Percentiles rank a stretch among this genome's conserved stretches.
phyloP scores from a whole-genome alignment of 2,113 vertebrate genomes.

The Odontophorus gujanensis region DNA sequence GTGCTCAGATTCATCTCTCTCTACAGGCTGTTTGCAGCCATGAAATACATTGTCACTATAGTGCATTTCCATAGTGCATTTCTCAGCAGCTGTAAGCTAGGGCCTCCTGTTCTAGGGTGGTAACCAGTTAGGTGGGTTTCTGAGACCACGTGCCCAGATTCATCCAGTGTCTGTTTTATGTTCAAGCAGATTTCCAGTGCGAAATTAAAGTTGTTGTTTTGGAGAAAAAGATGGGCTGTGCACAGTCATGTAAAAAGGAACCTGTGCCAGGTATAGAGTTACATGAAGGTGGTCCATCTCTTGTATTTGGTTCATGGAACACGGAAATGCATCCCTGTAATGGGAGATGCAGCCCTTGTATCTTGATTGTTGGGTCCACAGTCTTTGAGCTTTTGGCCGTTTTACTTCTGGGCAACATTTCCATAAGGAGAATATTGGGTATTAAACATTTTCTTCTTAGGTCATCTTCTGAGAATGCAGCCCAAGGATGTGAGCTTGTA shows the following conservation, averaged over 20 bases:
- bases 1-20: not conserved
- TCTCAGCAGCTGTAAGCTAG: not conserved
- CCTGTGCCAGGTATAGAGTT: not conserved
- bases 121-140: not conserved
- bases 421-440: not conserved
- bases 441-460: not conserved
- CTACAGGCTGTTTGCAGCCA: not conserved
- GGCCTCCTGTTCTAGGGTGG: not conserved
- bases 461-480: not conserved
- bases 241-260: not conserved
- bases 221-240: not conserved
- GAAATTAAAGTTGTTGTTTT: not conserved
- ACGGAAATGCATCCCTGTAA: not conserved
- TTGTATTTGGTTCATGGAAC: not conserved
- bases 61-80: not conserved
- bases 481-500: not conserved
- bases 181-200: not conserved
- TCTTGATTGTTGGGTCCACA: not conserved
- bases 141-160: not conserved
- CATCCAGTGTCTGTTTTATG: not conserved
- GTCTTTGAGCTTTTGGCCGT: not conserved
- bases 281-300: not conserved
- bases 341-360: not conserved
- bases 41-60: fast-evolving
- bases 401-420: not conserved